These are phyloP conservation scores for Holacanthus passer DNA, from an alignment of 2,113 vertebrate species.

Conservation along the genomic window DNA sequence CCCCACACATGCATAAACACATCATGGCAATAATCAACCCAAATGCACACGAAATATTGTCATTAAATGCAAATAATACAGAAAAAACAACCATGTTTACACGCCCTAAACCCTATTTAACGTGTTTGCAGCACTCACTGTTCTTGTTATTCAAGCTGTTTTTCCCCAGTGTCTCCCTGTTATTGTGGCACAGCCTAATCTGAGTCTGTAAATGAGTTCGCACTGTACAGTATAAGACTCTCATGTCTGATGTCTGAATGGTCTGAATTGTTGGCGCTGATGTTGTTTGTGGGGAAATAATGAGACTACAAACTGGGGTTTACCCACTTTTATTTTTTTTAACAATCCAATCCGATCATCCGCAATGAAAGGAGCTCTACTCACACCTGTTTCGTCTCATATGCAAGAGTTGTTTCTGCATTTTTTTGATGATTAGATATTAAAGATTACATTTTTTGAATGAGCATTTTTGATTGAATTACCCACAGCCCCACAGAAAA, in stretches of 20 bases:
- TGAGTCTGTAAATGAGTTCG: conserved; percentile 53
- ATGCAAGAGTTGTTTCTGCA: too few species aligned
- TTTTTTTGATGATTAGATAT: too few species aligned
- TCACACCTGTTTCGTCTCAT: background rate
- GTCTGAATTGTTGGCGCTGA: conserved; percentile 20
- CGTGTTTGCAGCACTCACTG: conserved; percentile 26
- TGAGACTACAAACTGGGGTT: conserved; percentile 1
- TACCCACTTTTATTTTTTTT: background rate
- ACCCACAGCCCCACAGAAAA: background rate
- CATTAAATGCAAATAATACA: background rate
- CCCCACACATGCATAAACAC: background rate
- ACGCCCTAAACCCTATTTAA: background rate
- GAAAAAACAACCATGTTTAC: background rate
- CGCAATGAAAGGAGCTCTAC: background rate
- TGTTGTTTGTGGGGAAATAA: conserved; percentile 25
- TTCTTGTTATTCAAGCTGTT: conserved; percentile 48
- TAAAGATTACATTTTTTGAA: too few species aligned
- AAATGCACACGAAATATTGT: background rate
- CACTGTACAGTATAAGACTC: conserved; percentile 32
- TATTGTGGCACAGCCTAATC: conserved; percentile 41
- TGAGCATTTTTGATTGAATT: too few species aligned
- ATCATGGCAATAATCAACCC: background rate
- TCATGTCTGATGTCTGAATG: conserved; percentile 24
- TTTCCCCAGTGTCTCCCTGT: conserved; percentile 17
- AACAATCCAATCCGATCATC: background rate